Conservation (phyloP, 2,888 invertebrate genomes). For the Drosophila koepferae region DNA sequence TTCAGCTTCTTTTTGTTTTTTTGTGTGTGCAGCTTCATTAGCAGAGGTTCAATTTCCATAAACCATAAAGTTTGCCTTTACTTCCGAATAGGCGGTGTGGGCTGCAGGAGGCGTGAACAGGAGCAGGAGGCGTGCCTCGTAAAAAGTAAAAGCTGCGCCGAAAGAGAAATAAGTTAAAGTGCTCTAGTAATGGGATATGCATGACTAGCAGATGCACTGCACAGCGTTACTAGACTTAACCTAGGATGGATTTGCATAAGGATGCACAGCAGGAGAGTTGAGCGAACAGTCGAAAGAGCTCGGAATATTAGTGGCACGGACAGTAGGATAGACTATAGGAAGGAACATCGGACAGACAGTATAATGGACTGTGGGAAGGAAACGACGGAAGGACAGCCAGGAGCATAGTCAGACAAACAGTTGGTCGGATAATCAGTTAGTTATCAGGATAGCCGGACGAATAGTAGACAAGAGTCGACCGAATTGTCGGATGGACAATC, state of each 20-base stretch:
- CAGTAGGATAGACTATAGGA: too few relatives aligned
- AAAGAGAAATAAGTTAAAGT: constrained; percentile 4
- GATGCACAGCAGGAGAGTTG: too few relatives aligned
- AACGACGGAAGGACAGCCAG: too few relatives aligned
- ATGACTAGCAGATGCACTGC: background rate
- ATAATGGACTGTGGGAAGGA: too few relatives aligned
- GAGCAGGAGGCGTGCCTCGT: constrained; percentile 45
- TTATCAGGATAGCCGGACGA: background rate
- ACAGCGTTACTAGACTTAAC: background rate
- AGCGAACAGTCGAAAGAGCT: background rate
- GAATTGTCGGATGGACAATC: background rate
- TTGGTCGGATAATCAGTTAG: too few relatives aligned
- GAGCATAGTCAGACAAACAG: too few relatives aligned
- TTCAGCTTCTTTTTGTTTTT: constrained; percentile 21
- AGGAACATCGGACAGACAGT: too few relatives aligned
- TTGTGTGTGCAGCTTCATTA: constrained; percentile 60
- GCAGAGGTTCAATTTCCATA: constrained; percentile 79
- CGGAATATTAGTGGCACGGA: too few relatives aligned
- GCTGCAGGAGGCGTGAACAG: background rate
- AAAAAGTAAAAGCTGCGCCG: constrained; percentile 44
- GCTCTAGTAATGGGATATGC: background rate
- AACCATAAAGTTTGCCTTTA: constrained; percentile 63
- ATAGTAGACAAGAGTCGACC: background rate
- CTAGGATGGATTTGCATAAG: too few relatives aligned
- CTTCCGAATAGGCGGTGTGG: background rate